Conservation (phyloP, 2,797 vertebrate species). For the Cryptoblepharus egeriae region DNA sequence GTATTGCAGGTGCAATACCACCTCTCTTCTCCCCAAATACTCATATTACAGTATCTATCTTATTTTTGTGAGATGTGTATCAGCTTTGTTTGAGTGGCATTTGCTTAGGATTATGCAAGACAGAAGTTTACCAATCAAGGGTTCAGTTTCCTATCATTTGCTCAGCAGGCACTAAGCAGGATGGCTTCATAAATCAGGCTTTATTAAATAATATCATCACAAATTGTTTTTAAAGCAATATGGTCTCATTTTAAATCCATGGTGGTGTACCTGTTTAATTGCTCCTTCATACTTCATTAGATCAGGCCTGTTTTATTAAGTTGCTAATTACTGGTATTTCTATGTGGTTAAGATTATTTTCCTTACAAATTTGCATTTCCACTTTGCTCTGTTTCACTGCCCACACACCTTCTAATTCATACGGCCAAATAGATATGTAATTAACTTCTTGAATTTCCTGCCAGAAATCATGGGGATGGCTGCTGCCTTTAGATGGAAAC, state of each 20-base stretch:
- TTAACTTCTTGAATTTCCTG: too few relatives aligned
- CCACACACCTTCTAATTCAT: background rate
- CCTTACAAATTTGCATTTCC: background rate
- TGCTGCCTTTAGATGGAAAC: too few relatives aligned
- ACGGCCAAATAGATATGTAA: background rate
- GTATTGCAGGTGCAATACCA: conserved; percentile 60
- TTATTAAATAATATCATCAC: background rate
- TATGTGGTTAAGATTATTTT: background rate
- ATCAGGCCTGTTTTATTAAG: background rate
- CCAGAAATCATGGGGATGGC: too few relatives aligned
- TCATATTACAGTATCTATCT: conserved; percentile 41
- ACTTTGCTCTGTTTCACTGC: background rate
- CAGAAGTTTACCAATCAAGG: conserved; percentile 39
- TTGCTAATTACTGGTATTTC: background rate
- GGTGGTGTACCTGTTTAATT: background rate
- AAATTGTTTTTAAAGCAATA: background rate
- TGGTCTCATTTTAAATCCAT: background rate
- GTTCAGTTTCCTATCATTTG: conserved; percentile 9
- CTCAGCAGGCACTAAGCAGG: background rate
- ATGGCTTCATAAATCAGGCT: background rate
- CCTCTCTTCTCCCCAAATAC: conserved; percentile 25
- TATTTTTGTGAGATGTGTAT: conserved; percentile 56
- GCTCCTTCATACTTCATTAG: background rate
- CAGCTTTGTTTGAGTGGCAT: conserved; percentile 14
- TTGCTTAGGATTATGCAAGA: conserved; percentile 46